phyloP scores from a whole-genome alignment of 1,140 invertebrate genomes.

The Cyphomyrmex costatus region DNA sequence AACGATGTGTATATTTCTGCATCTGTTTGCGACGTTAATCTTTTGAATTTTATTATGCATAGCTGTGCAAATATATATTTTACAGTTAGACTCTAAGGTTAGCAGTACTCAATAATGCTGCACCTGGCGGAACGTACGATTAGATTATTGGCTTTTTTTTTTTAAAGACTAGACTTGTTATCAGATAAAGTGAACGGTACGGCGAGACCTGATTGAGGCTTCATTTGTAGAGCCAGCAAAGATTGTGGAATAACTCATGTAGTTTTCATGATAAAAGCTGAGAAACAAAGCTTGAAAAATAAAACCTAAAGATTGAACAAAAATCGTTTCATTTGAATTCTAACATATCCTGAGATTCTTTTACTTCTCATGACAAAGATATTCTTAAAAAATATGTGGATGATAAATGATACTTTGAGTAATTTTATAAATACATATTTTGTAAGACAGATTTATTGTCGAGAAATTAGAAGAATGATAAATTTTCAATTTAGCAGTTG shows the following conservation, averaged over 20 bases:
- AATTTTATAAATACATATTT: no score
- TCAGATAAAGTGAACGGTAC: neutral
- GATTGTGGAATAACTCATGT: neutral
- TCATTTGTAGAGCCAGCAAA: neutral
- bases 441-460: no score
- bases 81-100: neutral
- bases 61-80: neutral
- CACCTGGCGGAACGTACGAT: neutral
- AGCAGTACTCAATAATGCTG: slow-evolving; percentile 6
- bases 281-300: neutral
- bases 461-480: no score
- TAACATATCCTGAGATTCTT: neutral
- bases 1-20: neutral
- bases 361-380: neutral
- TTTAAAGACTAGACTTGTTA: neutral
- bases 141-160: slow-evolving; percentile 17
- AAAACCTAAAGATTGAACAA: neutral
- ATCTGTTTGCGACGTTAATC: slow-evolving; percentile 1
- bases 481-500: no score
- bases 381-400: neutral
- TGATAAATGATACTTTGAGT: no score
- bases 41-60: neutral
- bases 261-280: no score
- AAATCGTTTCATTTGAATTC: neutral
- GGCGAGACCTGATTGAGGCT: neutral